Percentiles rank a stretch among this genome's conserved stretches.
Conservation (phyloP, 2,888 invertebrate genomes). For the Dryococelus australis region DNA sequence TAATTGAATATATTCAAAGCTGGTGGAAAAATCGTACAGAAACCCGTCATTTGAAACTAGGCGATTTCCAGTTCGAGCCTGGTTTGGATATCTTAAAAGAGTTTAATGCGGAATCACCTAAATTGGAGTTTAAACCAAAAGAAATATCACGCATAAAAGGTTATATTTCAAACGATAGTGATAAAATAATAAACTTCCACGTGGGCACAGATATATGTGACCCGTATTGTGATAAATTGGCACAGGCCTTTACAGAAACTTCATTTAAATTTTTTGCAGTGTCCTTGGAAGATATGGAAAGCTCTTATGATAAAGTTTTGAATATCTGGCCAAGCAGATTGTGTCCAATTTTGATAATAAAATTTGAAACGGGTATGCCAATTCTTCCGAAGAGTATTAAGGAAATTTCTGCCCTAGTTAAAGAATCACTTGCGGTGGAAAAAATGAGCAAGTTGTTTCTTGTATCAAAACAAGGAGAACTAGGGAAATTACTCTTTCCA, state of each 20-base stretch:
- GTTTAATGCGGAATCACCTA: neutral
- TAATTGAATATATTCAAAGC: neutral
- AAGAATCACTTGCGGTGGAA: neutral
- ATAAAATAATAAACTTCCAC: neutral
- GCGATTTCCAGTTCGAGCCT: neutral
- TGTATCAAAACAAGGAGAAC: neutral
- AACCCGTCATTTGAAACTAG: neutral
- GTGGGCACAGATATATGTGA: neutral
- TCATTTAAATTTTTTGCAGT: neutral
- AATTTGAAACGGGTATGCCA: neutral
- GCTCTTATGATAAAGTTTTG: neutral
- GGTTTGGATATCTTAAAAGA: neutral
- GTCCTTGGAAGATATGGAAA: neutral
- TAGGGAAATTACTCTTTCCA: neutral
- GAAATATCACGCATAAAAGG: neutral
- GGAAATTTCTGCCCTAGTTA: neutral
- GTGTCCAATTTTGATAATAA: neutral
- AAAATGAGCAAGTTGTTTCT: neutral
- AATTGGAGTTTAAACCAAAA: neutral
- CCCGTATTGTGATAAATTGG: neutral
- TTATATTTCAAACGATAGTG: neutral
- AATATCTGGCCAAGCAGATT: neutral
- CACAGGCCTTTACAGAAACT: neutral
- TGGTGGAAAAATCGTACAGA: neutral
- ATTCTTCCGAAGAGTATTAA: neutral